Conservation (phyloP, 2,797 vertebrate genomes). For the Hirundo rustica region DNA sequence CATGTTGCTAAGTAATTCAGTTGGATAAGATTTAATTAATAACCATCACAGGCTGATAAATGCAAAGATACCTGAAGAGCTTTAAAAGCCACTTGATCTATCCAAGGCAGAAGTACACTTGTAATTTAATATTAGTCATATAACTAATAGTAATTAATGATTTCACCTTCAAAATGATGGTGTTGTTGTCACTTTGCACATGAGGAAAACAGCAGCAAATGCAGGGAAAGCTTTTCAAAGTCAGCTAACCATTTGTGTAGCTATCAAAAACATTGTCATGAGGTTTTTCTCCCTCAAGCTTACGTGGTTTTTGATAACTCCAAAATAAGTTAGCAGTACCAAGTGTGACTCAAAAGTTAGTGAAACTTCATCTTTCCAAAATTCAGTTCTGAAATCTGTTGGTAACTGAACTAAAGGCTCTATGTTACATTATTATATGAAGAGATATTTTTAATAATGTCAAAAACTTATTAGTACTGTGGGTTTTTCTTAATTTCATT, state of each 20-base stretch:
- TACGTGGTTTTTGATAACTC: not conserved
- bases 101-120: not conserved
- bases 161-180: not conserved
- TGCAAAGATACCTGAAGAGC: not conserved
- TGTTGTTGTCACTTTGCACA: not conserved
- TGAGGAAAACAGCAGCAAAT: not conserved
- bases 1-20: not conserved
- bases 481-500: slow-evolving; percentile 35
- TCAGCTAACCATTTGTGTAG: not conserved
- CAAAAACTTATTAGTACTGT: slow-evolving; percentile 8
- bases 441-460: slow-evolving; percentile 36
- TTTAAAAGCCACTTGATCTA: slow-evolving; percentile 47
- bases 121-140: not conserved
- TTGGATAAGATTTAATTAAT: not conserved
- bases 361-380: not conserved
- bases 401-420: not conserved
- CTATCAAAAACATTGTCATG: not conserved
- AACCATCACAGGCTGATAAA: not conserved
- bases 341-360: not conserved
- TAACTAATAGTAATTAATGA: not conserved
- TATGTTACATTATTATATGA: not conserved
- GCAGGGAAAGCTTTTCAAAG: not conserved
- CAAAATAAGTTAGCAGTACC: not conserved
- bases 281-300: not conserved
- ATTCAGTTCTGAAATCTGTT: not conserved